These are phyloP conservation scores for Odobenus rosmarus DNA, from an alignment of 2,113 vertebrate species.

Conservation along the genomic window DNA sequence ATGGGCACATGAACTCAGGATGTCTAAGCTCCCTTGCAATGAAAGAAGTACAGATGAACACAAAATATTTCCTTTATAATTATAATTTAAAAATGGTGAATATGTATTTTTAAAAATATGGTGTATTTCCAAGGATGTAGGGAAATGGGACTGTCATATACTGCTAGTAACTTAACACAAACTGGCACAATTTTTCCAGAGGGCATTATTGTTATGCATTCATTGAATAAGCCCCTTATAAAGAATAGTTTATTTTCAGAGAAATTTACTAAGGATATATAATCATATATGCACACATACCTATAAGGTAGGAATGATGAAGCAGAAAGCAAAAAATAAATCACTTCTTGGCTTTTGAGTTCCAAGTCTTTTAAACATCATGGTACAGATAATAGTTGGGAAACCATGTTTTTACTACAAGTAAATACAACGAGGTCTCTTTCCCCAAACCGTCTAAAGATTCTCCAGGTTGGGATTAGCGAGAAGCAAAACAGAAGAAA, in stretches of 20 bases:
- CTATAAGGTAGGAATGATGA: background rate
- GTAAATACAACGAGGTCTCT: background rate
- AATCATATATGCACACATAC: background rate
- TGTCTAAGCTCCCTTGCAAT: background rate
- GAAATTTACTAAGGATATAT: background rate
- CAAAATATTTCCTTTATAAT: constrained; percentile 40
- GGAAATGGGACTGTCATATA: background rate
- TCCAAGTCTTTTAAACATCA: background rate
- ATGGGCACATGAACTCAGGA: background rate
- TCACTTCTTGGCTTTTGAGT: background rate
- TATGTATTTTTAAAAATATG: background rate
- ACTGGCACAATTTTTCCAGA: background rate
- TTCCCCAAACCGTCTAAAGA: background rate
- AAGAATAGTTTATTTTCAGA: constrained; percentile 7
- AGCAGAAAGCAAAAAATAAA: background rate
- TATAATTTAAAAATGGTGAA: background rate
- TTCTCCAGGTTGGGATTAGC: background rate
- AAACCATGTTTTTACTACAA: background rate
- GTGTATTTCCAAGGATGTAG: background rate
- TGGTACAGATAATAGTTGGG: background rate
- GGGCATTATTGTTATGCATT: background rate
- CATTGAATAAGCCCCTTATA: background rate
- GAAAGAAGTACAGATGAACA: background rate
- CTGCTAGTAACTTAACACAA: background rate
- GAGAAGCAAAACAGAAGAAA: background rate